Conservation (phyloP, 2,113 vertebrate genomes). For the Myocastor coypus region DNA sequence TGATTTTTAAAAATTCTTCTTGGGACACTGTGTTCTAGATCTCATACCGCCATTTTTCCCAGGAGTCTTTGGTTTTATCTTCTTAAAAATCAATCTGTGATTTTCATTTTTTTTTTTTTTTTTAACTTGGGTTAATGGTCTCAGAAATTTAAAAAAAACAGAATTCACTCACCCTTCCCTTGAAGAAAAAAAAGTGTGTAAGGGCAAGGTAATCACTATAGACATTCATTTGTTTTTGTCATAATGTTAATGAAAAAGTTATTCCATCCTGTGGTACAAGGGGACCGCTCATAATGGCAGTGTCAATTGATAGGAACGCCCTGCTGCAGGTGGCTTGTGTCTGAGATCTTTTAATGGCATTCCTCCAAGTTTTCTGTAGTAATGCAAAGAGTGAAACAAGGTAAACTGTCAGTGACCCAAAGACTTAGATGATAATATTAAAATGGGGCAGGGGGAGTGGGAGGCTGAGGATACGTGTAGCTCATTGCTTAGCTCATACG, state of each 20-base stretch:
- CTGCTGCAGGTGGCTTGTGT: not conserved
- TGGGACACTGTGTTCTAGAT: not conserved
- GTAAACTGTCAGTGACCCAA: not conserved
- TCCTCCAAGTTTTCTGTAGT: not conserved
- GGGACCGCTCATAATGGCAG: not conserved
- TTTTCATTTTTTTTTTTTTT: not conserved
- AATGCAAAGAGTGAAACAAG: conserved; percentile 12
- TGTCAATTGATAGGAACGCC: not conserved
- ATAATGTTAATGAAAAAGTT: conserved; percentile 7
- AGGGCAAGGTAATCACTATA: not conserved
- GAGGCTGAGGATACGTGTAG: not conserved
- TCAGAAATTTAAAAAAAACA: not conserved
- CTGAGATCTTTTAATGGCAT: not conserved
- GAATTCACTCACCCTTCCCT: not conserved
- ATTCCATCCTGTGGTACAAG: not conserved
- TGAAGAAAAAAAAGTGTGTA: not conserved
- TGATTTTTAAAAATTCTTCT: not conserved
- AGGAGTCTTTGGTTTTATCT: not conserved
- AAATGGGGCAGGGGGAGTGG: not conserved
- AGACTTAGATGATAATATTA: conserved; percentile 22
- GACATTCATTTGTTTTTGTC: not conserved
- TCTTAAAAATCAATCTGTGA: not conserved
- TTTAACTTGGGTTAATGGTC: not conserved
- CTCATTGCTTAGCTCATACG: not conserved
- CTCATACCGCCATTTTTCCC: not conserved